Evolutionary conservation across 2,888 invertebrate species (phyloP).

Genomic region (Sphecodes monilicornis): DNA sequence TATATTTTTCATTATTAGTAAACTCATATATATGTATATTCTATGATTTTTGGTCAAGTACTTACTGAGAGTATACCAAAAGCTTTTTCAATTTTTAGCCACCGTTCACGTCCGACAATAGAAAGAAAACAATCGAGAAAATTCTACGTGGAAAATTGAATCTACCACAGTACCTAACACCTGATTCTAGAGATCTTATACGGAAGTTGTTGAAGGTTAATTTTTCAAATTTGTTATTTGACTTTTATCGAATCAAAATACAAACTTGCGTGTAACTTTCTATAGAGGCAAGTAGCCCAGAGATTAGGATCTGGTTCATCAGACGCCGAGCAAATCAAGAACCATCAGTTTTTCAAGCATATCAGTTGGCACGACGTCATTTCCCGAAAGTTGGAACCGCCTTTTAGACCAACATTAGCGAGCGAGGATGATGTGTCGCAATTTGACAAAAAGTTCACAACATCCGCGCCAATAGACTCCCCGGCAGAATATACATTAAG

Average conservation of each 20-base stretch:
- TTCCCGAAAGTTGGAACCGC: constrained; percentile 94
- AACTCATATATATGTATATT: background rate
- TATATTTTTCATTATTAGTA: background rate
- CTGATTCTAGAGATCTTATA: constrained; percentile 97
- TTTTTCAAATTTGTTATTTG: background rate
- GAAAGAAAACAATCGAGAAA: constrained; percentile 99
- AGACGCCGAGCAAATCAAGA: constrained; percentile 95
- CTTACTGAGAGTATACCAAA: background rate
- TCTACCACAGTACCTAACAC: constrained; percentile 97
- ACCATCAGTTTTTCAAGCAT: constrained; percentile 97
- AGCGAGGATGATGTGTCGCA: constrained; percentile 98
- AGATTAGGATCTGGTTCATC: constrained; percentile 93
- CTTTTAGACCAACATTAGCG: constrained; percentile 96
- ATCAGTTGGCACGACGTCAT: constrained; percentile 98
- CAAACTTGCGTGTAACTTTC: constrained; percentile 40
- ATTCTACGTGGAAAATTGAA: constrained; percentile 97
- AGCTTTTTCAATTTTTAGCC: constrained; percentile 88
- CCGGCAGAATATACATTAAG: constrained; percentile 97
- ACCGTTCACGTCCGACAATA: constrained; percentile 98
- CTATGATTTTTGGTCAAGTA: background rate
- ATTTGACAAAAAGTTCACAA: constrained; percentile 99
- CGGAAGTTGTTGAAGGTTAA: constrained; percentile 93
- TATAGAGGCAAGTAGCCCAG: constrained; percentile 89
- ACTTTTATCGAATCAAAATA: constrained; percentile 10
- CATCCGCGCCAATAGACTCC: constrained; percentile 98